These are phyloP conservation scores for Drosophila pruinosa DNA, from an alignment of 1,140 invertebrate species.

Conservation along the genomic window DNA sequence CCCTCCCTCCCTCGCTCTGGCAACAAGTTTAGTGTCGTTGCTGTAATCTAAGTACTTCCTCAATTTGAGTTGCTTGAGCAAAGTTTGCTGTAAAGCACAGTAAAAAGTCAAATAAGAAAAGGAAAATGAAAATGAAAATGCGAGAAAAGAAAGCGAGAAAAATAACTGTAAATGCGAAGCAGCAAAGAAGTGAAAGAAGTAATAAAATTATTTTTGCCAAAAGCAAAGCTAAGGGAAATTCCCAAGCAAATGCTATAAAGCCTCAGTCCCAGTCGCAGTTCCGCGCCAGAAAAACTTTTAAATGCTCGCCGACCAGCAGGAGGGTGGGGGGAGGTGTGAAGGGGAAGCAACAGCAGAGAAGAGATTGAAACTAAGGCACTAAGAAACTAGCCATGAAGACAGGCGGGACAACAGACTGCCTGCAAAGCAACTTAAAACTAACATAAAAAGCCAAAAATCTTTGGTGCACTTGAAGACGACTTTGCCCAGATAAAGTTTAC, in stretches of 20 bases:
- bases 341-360: background rate
- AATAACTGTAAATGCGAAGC: constrained; percentile 33
- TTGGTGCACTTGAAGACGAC: constrained; percentile 1
- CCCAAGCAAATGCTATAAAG: constrained; percentile 45
- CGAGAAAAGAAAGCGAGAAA: background rate
- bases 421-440: constrained; percentile 61
- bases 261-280: constrained; percentile 15
- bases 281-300: constrained; percentile 69
- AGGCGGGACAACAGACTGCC: constrained; percentile 1
- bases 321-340: background rate
- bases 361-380: background rate
- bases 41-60: constrained; percentile 3
- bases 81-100: constrained; percentile 4
- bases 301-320: constrained; percentile 45
- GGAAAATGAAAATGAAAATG: background rate
- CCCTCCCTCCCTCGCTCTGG: background rate
- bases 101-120: background rate
- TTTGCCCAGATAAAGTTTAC: constrained; percentile 66
- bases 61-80: constrained; percentile 2
- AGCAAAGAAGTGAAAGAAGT: constrained; percentile 40
- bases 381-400: constrained; percentile 4
- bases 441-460: constrained; percentile 66
- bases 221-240: constrained; percentile 43
- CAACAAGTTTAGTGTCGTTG: background rate
- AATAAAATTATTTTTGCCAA: constrained; percentile 66